phyloP scores from a whole-genome alignment of 2,797 vertebrate genomes.

The Mormyrops boulengeri region DNA sequence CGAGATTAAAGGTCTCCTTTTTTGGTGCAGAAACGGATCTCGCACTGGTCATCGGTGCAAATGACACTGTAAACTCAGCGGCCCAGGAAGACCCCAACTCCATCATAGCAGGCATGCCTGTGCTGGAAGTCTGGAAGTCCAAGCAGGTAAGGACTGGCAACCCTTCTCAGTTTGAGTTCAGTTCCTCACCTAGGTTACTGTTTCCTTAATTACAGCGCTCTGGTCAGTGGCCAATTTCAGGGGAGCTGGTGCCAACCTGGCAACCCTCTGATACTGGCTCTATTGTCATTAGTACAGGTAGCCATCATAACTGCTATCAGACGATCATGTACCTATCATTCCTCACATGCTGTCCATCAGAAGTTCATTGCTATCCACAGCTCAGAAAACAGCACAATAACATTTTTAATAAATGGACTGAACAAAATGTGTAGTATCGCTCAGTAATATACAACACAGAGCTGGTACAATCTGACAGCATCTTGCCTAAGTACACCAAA shows the following conservation, averaged over 20 bases:
- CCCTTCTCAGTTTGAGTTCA: not conserved
- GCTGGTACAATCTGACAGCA: not conserved
- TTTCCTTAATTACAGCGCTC: not conserved
- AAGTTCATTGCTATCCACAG: not conserved
- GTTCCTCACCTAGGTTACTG: not conserved
- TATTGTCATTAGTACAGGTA: not conserved
- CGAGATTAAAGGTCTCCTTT: not conserved
- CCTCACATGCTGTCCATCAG: not conserved
- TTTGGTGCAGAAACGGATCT: conserved; percentile 60
- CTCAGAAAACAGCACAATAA: not conserved
- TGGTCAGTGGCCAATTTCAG: not conserved
- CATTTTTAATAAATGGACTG: not conserved
- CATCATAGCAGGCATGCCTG: conserved; percentile 61
- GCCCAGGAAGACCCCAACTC: conserved; percentile 68
- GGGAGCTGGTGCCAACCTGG: not conserved
- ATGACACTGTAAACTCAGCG: conserved; percentile 68
- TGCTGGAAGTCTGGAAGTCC: conserved; percentile 64
- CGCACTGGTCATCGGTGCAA: conserved; percentile 62
- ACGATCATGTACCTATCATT: not conserved
- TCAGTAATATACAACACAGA: not conserved
- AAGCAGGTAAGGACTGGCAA: conserved; percentile 53
- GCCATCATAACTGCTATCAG: not conserved
- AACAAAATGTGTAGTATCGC: not conserved
- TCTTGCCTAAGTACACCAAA: not conserved
- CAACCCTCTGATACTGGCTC: not conserved